Evolutionary conservation across 53 echinoderm and acorn worm genomes (phyloP), one percentile per base, ranked within the genome.

Genomic region (Holothuria scabra): DNA sequence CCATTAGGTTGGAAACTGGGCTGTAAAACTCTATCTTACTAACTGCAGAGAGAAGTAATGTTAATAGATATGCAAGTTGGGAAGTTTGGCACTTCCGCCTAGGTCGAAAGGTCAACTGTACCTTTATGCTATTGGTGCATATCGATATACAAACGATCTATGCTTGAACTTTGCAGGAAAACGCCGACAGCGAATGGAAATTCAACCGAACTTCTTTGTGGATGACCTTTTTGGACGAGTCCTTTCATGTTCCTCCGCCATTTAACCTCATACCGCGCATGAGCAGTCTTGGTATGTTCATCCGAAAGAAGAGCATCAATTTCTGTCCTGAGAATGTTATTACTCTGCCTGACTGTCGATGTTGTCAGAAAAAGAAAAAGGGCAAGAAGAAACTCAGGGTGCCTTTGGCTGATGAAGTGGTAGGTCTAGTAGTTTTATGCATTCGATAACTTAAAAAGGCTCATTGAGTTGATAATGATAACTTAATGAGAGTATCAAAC

Each of bases 181-280:
- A 97, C 59, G 88, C 92, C 2, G 97, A 97, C 60, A 75, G 64
- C n/a, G 94, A 97, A 81, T 97, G 97, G 97, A 97, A 97, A 56
- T 97, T 92, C 60, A 87, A 92, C 41, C 83, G 92, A 37, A 94
- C 97, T 8, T 86, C 86, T n/a, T 87, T 94, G 56, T 97, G 97
- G 97, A 90, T 97, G 90, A 84, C 81, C 2, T 94, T 90, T 31
- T 49, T 97, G 24, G 79, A 97, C 12, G 89, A 94, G 11, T 87
- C 88, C 38, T 59, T 90, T n/a, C 78, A 84, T 18, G 92, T 94
- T 4, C 97, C 97, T 5, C 97, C 97, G 10, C 97, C 97, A 0
- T 97, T 94, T 81, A 94, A 94, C 83, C 79, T 94, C 28, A 34
- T 97, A 13, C 97, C 97, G 20, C 82, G 86, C 8, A 62, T 78